phyloP scores from a whole-genome alignment of 2,888 invertebrate species.

The Prosapia bicincta region DNA sequence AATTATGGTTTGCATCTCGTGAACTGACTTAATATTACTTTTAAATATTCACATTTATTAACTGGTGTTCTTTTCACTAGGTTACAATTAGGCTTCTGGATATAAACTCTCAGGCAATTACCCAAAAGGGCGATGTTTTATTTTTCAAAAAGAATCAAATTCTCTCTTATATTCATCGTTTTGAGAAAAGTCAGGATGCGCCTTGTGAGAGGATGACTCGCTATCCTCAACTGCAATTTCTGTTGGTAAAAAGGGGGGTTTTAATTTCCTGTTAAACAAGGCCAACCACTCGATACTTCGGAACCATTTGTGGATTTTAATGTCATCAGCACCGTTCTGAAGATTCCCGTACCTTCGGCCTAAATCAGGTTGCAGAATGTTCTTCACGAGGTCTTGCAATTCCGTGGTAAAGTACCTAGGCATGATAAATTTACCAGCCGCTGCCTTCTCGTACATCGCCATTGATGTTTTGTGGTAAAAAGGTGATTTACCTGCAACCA shows the following conservation, averaged over 20 bases:
- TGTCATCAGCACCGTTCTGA: constrained; percentile 79
- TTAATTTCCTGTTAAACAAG: neutral
- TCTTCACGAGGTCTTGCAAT: constrained; percentile 78
- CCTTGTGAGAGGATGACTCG: too few relatives aligned
- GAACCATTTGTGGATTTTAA: constrained; percentile 90
- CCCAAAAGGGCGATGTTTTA: too few relatives aligned
- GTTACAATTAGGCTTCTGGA: too few relatives aligned
- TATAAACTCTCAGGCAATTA: too few relatives aligned
- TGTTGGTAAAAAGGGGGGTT: neutral
- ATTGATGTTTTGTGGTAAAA: constrained; percentile 90
- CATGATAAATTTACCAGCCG: constrained; percentile 82
- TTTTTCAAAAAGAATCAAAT: too few relatives aligned
- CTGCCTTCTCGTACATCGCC: constrained; percentile 93
- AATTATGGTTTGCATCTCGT: too few relatives aligned
- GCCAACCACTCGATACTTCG: constrained; percentile 70
- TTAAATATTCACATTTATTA: too few relatives aligned
- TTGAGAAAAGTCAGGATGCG: too few relatives aligned
- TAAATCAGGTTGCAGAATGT: constrained; percentile 77
- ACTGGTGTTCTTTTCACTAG: too few relatives aligned
- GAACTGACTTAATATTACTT: too few relatives aligned
- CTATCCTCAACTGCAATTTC: neutral
- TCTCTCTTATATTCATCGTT: too few relatives aligned
- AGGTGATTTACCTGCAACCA: constrained; percentile 91
- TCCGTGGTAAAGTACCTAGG: constrained; percentile 79
- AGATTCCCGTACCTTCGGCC: constrained; percentile 81